These are phyloP conservation scores for Lithosia quadra DNA, from an alignment of 2,888 invertebrate species.

Conservation along the genomic window DNA sequence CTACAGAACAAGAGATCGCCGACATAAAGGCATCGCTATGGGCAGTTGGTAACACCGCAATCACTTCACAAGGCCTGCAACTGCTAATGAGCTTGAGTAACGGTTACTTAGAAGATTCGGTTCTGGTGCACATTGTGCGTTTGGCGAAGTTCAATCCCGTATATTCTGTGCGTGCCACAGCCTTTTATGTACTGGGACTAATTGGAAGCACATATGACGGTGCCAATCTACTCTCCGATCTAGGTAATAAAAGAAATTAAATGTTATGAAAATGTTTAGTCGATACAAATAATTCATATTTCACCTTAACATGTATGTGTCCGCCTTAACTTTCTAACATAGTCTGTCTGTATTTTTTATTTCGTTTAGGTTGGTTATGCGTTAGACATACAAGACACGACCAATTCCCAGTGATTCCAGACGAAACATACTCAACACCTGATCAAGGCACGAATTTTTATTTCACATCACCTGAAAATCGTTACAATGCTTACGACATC, in stretches of 20 bases:
- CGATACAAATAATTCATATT: background rate
- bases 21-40: conserved; percentile 96
- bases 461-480: conserved; percentile 72
- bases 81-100: conserved; percentile 88
- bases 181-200: conserved; percentile 95
- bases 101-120: conserved; percentile 75
- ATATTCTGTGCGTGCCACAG: conserved; percentile 95
- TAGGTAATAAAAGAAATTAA: conserved; percentile 78
- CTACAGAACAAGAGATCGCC: conserved; percentile 90
- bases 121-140: conserved; percentile 83
- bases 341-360: background rate
- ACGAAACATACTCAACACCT: conserved; percentile 86
- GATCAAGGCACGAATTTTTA: conserved; percentile 66
- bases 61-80: conserved; percentile 91
- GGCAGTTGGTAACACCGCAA: conserved; percentile 94
- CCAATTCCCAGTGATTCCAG: conserved; percentile 91
- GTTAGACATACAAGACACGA: conserved; percentile 92
- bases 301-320: background rate
- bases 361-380: conserved; percentile 89
- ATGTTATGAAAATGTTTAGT: background rate
- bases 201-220: conserved; percentile 94
- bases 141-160: conserved; percentile 93
- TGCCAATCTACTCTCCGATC: conserved; percentile 91
- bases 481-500: conserved; percentile 71
- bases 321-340: background rate